Base-by-base conservation (phyloP, 2,113 vertebrate species). In the Eidolon helvum region DNA sequence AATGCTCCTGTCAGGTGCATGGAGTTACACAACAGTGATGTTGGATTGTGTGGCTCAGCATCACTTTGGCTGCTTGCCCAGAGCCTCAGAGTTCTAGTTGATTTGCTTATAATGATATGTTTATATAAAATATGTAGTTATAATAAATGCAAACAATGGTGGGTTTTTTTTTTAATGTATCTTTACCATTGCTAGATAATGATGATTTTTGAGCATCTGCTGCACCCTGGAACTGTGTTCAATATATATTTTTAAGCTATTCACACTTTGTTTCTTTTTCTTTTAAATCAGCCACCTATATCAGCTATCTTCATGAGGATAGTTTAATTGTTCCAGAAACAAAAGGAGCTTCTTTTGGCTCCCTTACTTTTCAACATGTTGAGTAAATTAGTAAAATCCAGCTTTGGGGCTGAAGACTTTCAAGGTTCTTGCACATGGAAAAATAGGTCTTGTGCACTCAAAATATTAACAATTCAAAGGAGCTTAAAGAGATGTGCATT, bases 141-240 rank as follows among this genome's bases (percentile, higher is more conserved):
- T 77, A 95, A 85, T 91, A 92, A 95, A 94, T 85, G 78, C 38
- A 92, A 97, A 85, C 21, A 91, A 38, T 4, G 5, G 40, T 92
- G 65, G 43, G 18, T 61, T 80, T 61, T 95, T 87, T 91, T n/a
- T 53, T 1, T 14, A 91, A 74, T 79, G 8, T 2, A 2, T 87
- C 68, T 92, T n/a, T 91, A 90, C 43, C 30, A 63, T 72, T 82
- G 43, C 2, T 28, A 95, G 79, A 33, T 79, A 95, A 90, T 92
- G 71, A 88, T 40, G 21, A 83, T 83, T 94, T 79, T 59, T 85
- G 45, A 79, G 48, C 55, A 85, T 84, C 55, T 68, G 57, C 53
- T 68, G 43, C 30, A 48, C 15, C 24, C n/a, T 85, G 90, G 19
- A 30, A 77, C 50, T 63, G n/a, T 71, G 61, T 38, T 96, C 28